Conservation (phyloP, 1,140 invertebrate genomes). For the Periplaneta americana region DNA sequence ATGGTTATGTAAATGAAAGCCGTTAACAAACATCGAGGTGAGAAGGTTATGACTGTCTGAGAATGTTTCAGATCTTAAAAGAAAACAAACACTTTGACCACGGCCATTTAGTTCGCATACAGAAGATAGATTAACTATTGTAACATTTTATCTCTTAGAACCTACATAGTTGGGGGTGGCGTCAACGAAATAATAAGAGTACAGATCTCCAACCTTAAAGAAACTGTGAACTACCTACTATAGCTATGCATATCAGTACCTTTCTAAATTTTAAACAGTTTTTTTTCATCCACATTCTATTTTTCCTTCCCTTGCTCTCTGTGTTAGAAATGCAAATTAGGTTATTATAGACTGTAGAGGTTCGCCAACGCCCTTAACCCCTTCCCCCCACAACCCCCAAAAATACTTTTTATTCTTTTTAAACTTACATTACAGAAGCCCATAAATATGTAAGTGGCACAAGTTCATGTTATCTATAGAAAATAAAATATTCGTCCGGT, state of each 20-base stretch:
- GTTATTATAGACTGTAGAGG: background rate
- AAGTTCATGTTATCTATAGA: no score
- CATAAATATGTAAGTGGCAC: background rate
- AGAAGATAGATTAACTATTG: background rate
- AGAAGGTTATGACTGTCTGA: background rate
- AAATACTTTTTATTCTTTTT: no score
- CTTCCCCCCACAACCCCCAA: no score
- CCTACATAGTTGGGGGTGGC: no score
- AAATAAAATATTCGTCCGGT: no score
- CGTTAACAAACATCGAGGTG: background rate
- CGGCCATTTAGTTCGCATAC: no score
- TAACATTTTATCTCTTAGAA: background rate
- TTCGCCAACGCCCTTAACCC: background rate
- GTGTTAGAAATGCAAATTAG: background rate
- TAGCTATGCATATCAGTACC: background rate
- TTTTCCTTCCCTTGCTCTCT: background rate
- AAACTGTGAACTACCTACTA: background rate
- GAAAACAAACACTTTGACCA: background rate
- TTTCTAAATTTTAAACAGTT: background rate
- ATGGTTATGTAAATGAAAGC: background rate
- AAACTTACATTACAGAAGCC: background rate
- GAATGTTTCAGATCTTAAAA: background rate
- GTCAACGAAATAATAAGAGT: background rate
- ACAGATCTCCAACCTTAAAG: no score
- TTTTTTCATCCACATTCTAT: background rate